Base-by-base conservation (phyloP, 2,888 invertebrate species). In the Cinara cedri region DNA sequence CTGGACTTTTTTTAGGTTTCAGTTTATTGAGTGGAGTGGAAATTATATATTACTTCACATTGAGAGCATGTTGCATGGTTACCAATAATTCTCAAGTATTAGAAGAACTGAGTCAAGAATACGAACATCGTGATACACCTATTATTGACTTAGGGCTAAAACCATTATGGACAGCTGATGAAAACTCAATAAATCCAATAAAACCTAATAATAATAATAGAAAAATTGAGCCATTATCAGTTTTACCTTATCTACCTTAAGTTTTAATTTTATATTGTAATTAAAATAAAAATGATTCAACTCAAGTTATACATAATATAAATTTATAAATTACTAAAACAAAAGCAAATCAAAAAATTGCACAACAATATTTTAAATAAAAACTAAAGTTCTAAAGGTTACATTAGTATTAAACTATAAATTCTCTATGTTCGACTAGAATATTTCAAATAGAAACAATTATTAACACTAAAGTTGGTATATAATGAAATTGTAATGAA, bases 51-150 rank as follows among this genome's bases (percentile, higher is more conserved):
- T 86, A 83, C 78, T 82, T 83, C 63, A 84, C 83, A 0, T 68
- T 83, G 14, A 78, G 83, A 68, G 90, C 91, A 14, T 90, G 89
- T 82, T 91, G 91, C 84, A 89, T 90, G 85, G 87, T 88, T 10
- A 86, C 87, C 70, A 86, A 88, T 16, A 89, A 90, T 83, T 85
- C 85, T 0, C 81, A 87, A 62, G 86, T 86, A 81, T 84, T 90
- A 83, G 85, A 86, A 34, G 84, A 85, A 60, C 87, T 90, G 80
- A 87, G 87, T 42, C 86, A 85, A 0, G 87, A 88, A 82, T 82
- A 83, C 42, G 84, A 84, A 34, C 81, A 83, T 13, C 84, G 84
- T 82, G 83, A 84, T 10, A 83, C 83, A 80, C 85, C 85, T 4
- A 83, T 84, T 21, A 85, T 86, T 72, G 86, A 87, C 81, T 82